Base-by-base conservation (phyloP, 2,888 invertebrate genomes). In the Pandemis heparana region DNA sequence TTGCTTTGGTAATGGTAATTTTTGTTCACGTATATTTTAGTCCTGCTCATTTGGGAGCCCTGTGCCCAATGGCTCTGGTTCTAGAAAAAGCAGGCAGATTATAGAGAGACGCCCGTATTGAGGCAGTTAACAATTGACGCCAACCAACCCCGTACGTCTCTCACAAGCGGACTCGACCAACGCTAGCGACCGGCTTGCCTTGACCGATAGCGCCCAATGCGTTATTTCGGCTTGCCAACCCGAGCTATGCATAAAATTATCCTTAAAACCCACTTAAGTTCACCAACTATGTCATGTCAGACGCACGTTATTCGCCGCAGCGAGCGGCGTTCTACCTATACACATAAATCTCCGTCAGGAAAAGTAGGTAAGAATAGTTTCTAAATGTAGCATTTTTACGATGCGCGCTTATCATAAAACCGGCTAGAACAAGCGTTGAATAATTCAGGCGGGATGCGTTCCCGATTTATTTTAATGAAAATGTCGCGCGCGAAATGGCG, bases 111-210 rank as follows among this genome's bases (percentile, higher is more conserved):
- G 92, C 92, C 94, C 94, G 94, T 94, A 89, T 94, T 94, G 94
- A 92, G 90, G 94, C 88, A 85, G 63, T 63, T 91, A 85, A 91
- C 85, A 65, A 80, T 94, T 91, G 92, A 92, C 90, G 92, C 91
- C 91, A 92, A 83, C 77, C 94, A 94, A 94, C 94, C 86, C 94
- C 94, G 94, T 92, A 94, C 94, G 94, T 92, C 87, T 93, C 89
- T 88, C 90, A 94, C 94, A 94, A 87, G 84, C 79, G 60, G 64
- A 53, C 39, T 75, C 53, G 51, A 63, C 12, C 43, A 43, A 43
- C 43, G 12, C 53, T 70, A 70, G 74, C 71, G 74, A 65, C 75
- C 74, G 71, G 75, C 76, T 65, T 68, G 75, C 76, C 68, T 78
- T 79, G 80, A 82, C 83, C 80, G 83, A 80, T 83, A 81, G 79